These are phyloP conservation scores for Echinops telfairi DNA, from an alignment of 2,113 vertebrate genomes.

Conservation along the genomic window DNA sequence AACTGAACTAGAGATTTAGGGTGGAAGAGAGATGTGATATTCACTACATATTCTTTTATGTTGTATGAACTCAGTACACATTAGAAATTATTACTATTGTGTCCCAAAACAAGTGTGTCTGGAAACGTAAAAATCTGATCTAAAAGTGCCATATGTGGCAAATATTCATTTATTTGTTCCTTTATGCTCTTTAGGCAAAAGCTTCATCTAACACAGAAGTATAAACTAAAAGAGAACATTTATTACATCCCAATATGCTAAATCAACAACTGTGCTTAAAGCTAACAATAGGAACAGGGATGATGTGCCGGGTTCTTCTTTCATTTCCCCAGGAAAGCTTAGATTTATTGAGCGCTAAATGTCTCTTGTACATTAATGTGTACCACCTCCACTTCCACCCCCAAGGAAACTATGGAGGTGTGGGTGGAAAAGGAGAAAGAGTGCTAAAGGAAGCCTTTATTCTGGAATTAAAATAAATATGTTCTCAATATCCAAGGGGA, in stretches of 20 bases:
- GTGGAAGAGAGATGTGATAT: background rate
- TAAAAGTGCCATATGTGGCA: background rate
- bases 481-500: slow-evolving; percentile 11
- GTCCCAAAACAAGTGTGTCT: background rate
- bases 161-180: background rate
- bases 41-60: background rate
- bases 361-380: background rate
- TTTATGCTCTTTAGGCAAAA: slow-evolving; percentile 43
- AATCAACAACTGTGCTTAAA: background rate
- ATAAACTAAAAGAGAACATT: slow-evolving; percentile 27
- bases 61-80: background rate
- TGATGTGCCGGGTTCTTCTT: background rate
- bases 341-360: background rate
- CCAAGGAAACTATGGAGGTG: background rate
- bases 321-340: background rate
- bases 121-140: background rate
- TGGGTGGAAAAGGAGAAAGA: background rate
- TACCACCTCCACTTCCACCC: background rate
- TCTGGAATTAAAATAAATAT: slow-evolving; percentile 36
- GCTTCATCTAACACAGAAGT: slow-evolving; percentile 3
- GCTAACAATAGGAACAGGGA: background rate
- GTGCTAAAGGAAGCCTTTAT: slow-evolving; percentile 3
- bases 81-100: background rate
- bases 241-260: background rate
- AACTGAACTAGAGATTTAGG: background rate